Base-by-base conservation (phyloP, 2,797 vertebrate genomes). In the Microchirus variegatus region DNA sequence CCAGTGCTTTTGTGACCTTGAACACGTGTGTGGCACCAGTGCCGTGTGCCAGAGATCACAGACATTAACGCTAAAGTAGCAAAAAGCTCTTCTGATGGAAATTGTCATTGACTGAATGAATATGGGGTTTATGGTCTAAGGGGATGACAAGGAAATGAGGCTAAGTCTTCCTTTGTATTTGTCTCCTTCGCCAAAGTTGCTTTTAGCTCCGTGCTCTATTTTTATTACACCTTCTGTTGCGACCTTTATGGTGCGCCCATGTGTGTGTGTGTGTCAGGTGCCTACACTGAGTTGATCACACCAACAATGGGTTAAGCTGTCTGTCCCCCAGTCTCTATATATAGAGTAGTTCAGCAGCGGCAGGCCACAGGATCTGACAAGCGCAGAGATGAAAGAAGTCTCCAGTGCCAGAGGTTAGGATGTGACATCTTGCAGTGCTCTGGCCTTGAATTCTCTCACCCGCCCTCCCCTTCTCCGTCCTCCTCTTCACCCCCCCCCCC, bases 341-440 rank as follows among this genome's bases (percentile, higher is more conserved):
- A 78, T 85, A 89, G 77, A 71, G 52, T 22, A 63, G 65, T 78
- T 89, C 70, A 75, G 80, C 68, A 55, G 76, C 2, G 81, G 81
- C 78, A 62, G 67, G 38, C 38, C 54, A 44, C 66, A 70, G 67
- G 77, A 84, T 84, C 78, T 75, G 82, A 69, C 89, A 89, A 85
- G 70, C 77, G 75, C 64, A 62, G 74, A 77, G 76, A 83, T 86
- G 85, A 84, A 85, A 82, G 74, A 74, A 72, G 70, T 77, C 73
- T 77, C 53, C 73, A 62, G 66, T 70, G 77, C 83, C 71, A 67
- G 84, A 81, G 77, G 76, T 87, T 78, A 82, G 63, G 51, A 83
- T 79, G 69, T 78, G 85, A 90, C 86, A 85, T 84, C 77, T 75
- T 74, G 70, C 71, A 62, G 72, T 40, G 52, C 71, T 62, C 60